Base-by-base conservation (phyloP, 2,888 invertebrate species). In the Calliopum simillimum region DNA sequence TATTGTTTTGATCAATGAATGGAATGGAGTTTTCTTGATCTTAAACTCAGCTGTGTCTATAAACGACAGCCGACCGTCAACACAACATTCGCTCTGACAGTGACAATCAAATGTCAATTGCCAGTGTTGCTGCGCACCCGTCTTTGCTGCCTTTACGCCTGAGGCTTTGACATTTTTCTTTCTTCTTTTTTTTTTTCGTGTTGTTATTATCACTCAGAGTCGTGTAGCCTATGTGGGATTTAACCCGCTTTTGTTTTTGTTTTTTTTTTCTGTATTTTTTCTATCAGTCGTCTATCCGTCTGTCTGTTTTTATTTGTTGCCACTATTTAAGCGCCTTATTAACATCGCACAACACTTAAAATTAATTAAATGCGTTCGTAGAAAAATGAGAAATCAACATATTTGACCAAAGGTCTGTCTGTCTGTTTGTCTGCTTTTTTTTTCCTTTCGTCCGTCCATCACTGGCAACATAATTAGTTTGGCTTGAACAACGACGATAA, bases 221-320 rank as follows among this genome's bases (percentile, higher is more conserved):
- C 25, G 16, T 14, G 25, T 25, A 13, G 33, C 33, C 16, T 25
- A n/a, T 56, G 56, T 13, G 59, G 62, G 61, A 69, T 55, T 65
- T 66, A 65, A 56, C 47, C 62, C 51, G 65, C 58, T 65, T 69
- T 67, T 49, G 43, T 71, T 70, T 47, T 71, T 53, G 58, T 12
- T 56, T 43, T 64, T 44, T 68, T 67, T 56, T 63, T 51, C 16
- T 43, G 33, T 25, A 25, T 33, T 56, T 51, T 53, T 64, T 19
- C 13, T 33, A 58, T 16, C 16, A 41, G 13, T 5, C 55, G 25
- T 55, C 56, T 63, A 68, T 70, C 41, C 46, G 69, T 71, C 68
- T 71, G 67, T 67, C 63, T 68, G 71, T 2, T 33, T 53, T 44
- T 68, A 47, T 62, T 58, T 67, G 69, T 67, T 69, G 61, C 53